Percentiles rank a stretch among this genome's conserved stretches.
Conservation (phyloP, 2,888 invertebrate genomes). For the Pristionchus mayeri region DNA sequence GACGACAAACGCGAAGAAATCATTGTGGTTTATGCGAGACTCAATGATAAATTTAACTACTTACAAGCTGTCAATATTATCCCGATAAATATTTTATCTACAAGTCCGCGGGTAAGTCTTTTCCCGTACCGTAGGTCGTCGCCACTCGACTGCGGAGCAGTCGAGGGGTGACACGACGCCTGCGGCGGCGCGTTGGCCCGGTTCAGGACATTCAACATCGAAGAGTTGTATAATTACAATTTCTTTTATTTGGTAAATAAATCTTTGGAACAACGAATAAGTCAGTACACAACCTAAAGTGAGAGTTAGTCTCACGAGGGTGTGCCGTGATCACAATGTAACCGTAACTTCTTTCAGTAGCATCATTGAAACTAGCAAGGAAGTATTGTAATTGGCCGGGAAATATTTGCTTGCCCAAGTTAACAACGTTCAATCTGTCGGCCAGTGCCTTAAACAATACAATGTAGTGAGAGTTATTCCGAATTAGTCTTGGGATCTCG, state of each 20-base stretch:
- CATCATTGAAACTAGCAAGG: neutral
- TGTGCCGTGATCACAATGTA: neutral
- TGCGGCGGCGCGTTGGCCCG: no score
- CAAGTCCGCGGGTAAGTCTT: no score
- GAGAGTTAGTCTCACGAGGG: neutral
- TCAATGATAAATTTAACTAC: no score
- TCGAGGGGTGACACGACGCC: no score
- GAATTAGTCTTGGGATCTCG: neutral
- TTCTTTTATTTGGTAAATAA: neutral
- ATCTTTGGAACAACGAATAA: neutral
- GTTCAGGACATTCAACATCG: no score
- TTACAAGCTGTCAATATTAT: no score
- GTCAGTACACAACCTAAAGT: slow-evolving; percentile 16
- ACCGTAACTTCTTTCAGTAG: neutral
- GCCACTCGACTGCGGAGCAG: no score
- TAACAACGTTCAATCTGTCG: neutral
- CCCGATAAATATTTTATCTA: no score
- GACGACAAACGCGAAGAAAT: no score
- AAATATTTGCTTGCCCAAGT: neutral
- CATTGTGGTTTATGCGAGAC: no score
- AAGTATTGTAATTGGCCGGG: neutral
- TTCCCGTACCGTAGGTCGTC: no score
- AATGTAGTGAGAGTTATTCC: neutral
- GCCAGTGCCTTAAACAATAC: neutral
- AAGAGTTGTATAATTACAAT: no score